Conservation (phyloP, 2,888 invertebrate species). For the Orthosia gracilis region DNA sequence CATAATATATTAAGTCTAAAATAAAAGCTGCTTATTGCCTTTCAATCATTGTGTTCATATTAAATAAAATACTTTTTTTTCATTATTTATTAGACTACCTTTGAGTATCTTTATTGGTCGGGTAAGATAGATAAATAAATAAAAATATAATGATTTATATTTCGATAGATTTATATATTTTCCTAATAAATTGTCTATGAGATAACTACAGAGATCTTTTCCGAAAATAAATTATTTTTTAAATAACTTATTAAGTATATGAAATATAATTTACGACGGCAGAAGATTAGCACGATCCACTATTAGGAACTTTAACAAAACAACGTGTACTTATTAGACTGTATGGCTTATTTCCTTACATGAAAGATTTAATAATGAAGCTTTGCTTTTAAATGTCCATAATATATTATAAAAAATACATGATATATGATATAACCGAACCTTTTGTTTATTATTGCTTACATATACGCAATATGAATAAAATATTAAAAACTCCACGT, state of each 20-base stretch:
- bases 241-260: slow-evolving; percentile 61
- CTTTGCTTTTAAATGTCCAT: slow-evolving; percentile 51
- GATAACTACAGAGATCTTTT: slow-evolving; percentile 67
- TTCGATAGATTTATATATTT: slow-evolving; percentile 53
- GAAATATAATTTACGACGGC: slow-evolving; percentile 61
- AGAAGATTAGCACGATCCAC: slow-evolving; percentile 62
- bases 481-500: slow-evolving; percentile 42
- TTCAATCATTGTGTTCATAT: slow-evolving; percentile 53
- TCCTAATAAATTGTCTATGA: slow-evolving; percentile 54
- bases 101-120: slow-evolving; percentile 64
- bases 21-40: slow-evolving; percentile 60
- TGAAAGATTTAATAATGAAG: slow-evolving; percentile 54
- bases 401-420: slow-evolving; percentile 62
- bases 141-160: slow-evolving; percentile 59
- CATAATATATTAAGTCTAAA: slow-evolving; percentile 48
- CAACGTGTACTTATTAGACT: slow-evolving; percentile 43
- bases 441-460: slow-evolving; percentile 37
- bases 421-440: slow-evolving; percentile 52
- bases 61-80: slow-evolving; percentile 56
- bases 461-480: slow-evolving; percentile 43
- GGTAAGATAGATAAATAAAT: slow-evolving; percentile 61
- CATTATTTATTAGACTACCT: slow-evolving; percentile 40
- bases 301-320: slow-evolving; percentile 69
- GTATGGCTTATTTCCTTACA: slow-evolving; percentile 41
- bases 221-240: slow-evolving; percentile 67